Evolutionary conservation across 2,113 vertebrate species (phyloP).

Genomic region (Butastur rufipennis): DNA sequence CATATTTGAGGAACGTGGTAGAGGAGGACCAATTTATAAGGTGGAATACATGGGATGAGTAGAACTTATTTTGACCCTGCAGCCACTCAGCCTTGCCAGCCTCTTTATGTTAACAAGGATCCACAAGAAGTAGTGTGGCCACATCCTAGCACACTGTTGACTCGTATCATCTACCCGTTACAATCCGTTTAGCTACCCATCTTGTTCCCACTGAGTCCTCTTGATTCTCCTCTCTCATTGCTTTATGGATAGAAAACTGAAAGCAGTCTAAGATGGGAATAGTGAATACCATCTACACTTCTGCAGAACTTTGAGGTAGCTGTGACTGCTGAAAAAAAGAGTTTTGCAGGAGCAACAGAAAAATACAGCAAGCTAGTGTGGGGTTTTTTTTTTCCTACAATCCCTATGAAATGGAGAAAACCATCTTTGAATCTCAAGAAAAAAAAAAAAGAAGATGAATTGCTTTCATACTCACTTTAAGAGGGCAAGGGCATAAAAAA

Average conservation of each 20-base stretch:
- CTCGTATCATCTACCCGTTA: background rate
- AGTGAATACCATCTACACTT: background rate
- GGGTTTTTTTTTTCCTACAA: background rate
- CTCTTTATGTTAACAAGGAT: background rate
- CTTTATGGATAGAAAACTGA: background rate
- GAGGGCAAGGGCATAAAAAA: background rate
- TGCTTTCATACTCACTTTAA: background rate
- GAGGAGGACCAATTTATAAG: background rate
- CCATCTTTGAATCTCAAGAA: background rate
- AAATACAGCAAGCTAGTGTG: background rate
- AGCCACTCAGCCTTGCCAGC: background rate
- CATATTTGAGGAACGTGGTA: background rate
- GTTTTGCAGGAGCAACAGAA: background rate
- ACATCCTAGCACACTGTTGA: background rate
- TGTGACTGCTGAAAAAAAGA: background rate
- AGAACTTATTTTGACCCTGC: background rate
- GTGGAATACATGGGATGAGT: background rate
- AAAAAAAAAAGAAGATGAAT: background rate
- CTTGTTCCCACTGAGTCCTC: background rate
- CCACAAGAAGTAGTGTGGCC: accelerated
- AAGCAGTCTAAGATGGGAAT: background rate
- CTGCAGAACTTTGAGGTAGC: background rate
- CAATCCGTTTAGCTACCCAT: background rate
- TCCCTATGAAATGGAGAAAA: background rate
- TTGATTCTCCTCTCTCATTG: background rate